Conservation (phyloP, 2,797 vertebrate species). For the Myripristis murdjan region DNA sequence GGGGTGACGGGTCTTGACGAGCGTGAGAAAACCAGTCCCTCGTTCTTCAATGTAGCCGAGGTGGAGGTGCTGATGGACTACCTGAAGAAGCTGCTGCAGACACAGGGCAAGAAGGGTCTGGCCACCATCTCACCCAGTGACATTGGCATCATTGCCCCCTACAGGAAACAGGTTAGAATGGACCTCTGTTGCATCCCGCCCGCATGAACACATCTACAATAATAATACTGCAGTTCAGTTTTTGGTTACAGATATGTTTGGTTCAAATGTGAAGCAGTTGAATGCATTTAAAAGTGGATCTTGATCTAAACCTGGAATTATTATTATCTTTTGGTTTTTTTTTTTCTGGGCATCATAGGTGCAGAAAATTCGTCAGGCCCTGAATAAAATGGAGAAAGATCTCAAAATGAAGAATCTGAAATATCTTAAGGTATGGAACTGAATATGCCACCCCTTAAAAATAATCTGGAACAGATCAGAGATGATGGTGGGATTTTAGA, state of each 20-base stretch:
- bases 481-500: neutral
- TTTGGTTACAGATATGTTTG: neutral
- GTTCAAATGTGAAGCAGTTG: neutral
- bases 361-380: constrained; percentile 90
- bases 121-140: constrained; percentile 82
- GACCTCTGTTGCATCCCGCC: no score
- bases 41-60: constrained; percentile 93
- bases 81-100: constrained; percentile 87
- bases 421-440: constrained; percentile 87
- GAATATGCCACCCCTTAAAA: neutral
- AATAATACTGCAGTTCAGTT: neutral
- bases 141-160: constrained; percentile 95
- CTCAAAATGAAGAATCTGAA: constrained; percentile 73
- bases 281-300: neutral
- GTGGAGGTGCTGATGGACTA: constrained; percentile 88
- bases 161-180: constrained; percentile 93
- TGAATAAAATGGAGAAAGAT: constrained; percentile 77
- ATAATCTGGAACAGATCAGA: neutral
- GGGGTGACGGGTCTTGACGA: constrained; percentile 89
- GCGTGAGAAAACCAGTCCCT: constrained; percentile 91
- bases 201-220: neutral
- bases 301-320: no score
- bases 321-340: no score
- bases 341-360: constrained; percentile 82
- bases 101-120: constrained; percentile 83